phyloP scores from a whole-genome alignment of 2,888 invertebrate species.

The Caradrina kadenii region DNA sequence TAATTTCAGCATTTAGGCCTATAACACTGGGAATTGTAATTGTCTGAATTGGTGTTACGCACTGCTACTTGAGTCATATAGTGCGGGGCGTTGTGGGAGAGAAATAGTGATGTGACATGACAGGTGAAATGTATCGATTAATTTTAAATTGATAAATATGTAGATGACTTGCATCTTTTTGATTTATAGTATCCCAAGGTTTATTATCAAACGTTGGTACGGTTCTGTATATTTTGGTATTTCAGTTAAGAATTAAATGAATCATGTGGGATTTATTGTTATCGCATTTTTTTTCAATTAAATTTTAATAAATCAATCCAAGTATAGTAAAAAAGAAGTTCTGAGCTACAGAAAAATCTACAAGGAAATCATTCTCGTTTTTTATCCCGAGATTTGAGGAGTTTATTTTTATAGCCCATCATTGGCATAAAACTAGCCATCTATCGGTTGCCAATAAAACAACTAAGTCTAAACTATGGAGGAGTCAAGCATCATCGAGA shows the following conservation, averaged over 20 bases:
- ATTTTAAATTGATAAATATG: neutral
- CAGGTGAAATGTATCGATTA: slow-evolving; percentile 17
- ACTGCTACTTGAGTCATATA: slow-evolving; percentile 50
- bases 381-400: slow-evolving; percentile 11
- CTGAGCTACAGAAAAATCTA: slow-evolving; percentile 12
- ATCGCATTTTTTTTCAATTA: slow-evolving; percentile 6
- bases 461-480: slow-evolving; percentile 56
- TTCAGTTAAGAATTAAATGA: neutral
- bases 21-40: slow-evolving; percentile 76
- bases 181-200: too few relatives aligned
- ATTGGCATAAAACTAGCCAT: slow-evolving; percentile 51
- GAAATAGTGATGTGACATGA: slow-evolving; percentile 3
- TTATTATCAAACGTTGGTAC: too few relatives aligned
- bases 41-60: slow-evolving; percentile 62
- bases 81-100: slow-evolving; percentile 3
- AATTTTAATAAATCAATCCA: neutral
- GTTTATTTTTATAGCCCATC: slow-evolving; percentile 56
- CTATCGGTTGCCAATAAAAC: slow-evolving; percentile 60
- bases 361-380: slow-evolving; percentile 24
- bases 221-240: too few relatives aligned
- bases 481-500: slow-evolving; percentile 55
- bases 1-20: slow-evolving; percentile 85
- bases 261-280: slow-evolving; percentile 11
- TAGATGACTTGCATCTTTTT: too few relatives aligned
- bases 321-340: neutral